Percentiles rank a stretch among this genome's conserved stretches.
These are phyloP conservation scores for Oligia strigilis DNA, from an alignment of 2,888 invertebrate species.

Conservation along the genomic window DNA sequence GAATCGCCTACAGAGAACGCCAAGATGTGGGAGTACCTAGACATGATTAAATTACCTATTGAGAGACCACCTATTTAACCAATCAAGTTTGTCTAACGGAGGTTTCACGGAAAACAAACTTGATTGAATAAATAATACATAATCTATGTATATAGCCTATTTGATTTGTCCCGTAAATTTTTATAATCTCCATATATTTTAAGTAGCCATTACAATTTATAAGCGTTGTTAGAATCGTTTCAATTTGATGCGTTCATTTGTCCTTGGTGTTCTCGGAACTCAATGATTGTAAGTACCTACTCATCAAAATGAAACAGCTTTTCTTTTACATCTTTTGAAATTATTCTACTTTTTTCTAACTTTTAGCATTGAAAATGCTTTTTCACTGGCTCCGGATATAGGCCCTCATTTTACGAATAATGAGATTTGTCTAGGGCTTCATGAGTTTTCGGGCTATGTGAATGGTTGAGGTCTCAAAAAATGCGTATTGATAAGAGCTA, in stretches of 20 bases:
- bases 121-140: slow-evolving; percentile 1
- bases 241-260: slow-evolving; percentile 30
- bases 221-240: slow-evolving; percentile 34
- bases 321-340: slow-evolving; percentile 58
- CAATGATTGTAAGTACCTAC: slow-evolving; percentile 39
- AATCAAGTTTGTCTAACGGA: background rate
- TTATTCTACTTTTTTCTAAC: slow-evolving; percentile 32
- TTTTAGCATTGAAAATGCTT: background rate
- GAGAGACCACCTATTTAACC: background rate
- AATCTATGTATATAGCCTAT: background rate
- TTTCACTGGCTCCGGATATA: no score
- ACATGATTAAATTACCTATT: background rate
- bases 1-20: background rate
- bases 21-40: background rate
- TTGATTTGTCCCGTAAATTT: background rate
- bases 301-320: slow-evolving; percentile 55
- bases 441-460: no score
- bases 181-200: slow-evolving; percentile 28
- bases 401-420: no score
- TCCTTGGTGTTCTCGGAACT: slow-evolving; percentile 31
- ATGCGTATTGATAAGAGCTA: no score
- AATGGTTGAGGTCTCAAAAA: no score
- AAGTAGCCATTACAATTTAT: slow-evolving; percentile 36
- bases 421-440: no score
- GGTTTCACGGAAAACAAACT: background rate